Evolutionary conservation across 1,140 invertebrate species (phyloP).

Genomic region (Aphidius gifuensis): DNA sequence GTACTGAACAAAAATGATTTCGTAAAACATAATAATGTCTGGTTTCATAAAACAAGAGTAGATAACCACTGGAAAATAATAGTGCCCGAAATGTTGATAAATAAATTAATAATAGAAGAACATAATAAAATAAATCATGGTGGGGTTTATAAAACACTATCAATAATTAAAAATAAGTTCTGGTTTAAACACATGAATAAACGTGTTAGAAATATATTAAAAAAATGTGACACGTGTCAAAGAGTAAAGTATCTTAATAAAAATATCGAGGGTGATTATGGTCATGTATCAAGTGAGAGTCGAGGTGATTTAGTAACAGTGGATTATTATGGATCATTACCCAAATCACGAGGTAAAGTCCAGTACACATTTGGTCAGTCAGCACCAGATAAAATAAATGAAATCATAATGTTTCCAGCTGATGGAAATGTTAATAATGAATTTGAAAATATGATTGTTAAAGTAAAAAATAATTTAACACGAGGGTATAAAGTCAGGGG

Average conservation of each 20-base stretch:
- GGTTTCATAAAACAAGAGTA: background rate
- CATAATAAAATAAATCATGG: conserved; percentile 23
- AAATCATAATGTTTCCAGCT: background rate
- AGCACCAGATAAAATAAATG: conserved; percentile 4
- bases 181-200: conserved; percentile 23
- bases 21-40: background rate
- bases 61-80: background rate
- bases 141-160: conserved; percentile 20
- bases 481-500: no score
- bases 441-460: no score
- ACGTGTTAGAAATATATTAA: conserved; percentile 18
- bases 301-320: conserved; percentile 24
- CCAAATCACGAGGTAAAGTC: conserved; percentile 21
- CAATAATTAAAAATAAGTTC: conserved; percentile 20
- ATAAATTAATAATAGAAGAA: background rate
- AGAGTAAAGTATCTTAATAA: conserved; percentile 24
- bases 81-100: background rate
- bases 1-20: background rate
- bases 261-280: conserved; percentile 18
- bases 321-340: conserved; percentile 30
- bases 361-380: conserved; percentile 26
- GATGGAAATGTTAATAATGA: background rate
- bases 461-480: no score
- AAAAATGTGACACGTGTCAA: conserved; percentile 27
- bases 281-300: conserved; percentile 1